These are phyloP conservation scores for Albula glossodonta DNA, from an alignment of 2,113 vertebrate genomes.

Conservation along the genomic window DNA sequence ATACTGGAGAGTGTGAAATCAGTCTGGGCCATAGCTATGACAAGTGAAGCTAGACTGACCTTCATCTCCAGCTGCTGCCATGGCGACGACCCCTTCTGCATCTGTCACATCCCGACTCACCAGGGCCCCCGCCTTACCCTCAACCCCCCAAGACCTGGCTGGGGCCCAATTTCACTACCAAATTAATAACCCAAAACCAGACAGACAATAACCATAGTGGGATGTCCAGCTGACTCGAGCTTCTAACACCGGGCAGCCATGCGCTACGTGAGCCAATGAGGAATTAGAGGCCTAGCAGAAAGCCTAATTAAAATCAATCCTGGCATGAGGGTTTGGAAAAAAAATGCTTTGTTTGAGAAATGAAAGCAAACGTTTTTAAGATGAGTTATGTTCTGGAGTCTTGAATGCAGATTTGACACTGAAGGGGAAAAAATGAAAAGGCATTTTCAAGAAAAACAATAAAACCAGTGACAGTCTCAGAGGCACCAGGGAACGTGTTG, in stretches of 20 bases:
- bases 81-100: conserved; percentile 61
- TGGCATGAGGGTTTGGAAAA: conserved; percentile 35
- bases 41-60: conserved; percentile 49
- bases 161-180: conserved; percentile 47
- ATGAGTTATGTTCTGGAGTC: conserved; percentile 56
- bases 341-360: conserved; percentile 66
- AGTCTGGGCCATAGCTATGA: too few relatives aligned
- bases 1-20: too few relatives aligned
- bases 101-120: conserved; percentile 47
- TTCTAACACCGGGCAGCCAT: too few relatives aligned
- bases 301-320: conserved; percentile 70
- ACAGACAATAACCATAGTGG: conserved; percentile 20
- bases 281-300: conserved; percentile 56
- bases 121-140: not conserved
- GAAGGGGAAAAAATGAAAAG: not conserved
- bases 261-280: conserved; percentile 20
- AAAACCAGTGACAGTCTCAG: conserved; percentile 48
- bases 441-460: conserved; percentile 41
- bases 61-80: conserved; percentile 70
- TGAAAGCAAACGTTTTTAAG: conserved; percentile 57
- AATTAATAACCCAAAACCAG: conserved; percentile 60
- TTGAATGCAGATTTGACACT: conserved; percentile 20
- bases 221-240: too few relatives aligned
- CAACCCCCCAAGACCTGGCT: conserved; percentile 43
- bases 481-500: conserved; percentile 48